These are phyloP conservation scores for Cephus spinipes DNA, from an alignment of 2,888 invertebrate species.

Conservation along the genomic window DNA sequence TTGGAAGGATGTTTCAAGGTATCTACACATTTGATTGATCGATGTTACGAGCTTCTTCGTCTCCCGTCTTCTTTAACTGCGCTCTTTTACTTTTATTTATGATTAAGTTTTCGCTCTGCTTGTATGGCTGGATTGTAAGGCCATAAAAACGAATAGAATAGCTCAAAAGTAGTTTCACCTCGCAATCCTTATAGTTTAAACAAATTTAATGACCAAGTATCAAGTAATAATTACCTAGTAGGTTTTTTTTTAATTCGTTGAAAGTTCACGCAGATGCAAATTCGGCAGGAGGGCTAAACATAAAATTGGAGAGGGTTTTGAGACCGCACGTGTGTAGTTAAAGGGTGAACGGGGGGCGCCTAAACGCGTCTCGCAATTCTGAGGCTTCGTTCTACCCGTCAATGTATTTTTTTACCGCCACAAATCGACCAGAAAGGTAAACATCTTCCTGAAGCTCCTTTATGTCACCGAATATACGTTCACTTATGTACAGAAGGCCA, in stretches of 20 bases:
- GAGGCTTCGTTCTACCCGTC: not conserved
- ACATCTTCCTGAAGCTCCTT: not conserved
- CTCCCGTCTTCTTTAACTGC: not conserved
- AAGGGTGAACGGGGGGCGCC: not conserved
- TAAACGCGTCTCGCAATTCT: not conserved
- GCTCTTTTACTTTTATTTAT: not conserved
- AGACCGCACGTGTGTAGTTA: too few relatives aligned
- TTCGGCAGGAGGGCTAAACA: too few relatives aligned
- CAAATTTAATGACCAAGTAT: too few relatives aligned
- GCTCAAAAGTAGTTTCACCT: too few relatives aligned
- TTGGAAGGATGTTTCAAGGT: not conserved
- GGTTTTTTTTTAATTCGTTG: too few relatives aligned
- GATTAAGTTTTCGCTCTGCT: not conserved
- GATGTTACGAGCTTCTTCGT: not conserved
- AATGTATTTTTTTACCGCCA: not conserved
- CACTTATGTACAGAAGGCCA: not conserved
- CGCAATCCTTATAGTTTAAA: too few relatives aligned
- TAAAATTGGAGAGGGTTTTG: too few relatives aligned
- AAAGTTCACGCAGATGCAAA: too few relatives aligned
- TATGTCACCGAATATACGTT: not conserved
- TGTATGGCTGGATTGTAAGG: not conserved
- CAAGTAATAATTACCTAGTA: too few relatives aligned
- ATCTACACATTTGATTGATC: not conserved
- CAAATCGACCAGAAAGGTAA: not conserved
- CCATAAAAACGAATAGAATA: too few relatives aligned